These are phyloP conservation scores for Oreocharis arfaki DNA, from an alignment of 2,113 vertebrate genomes.

Conservation along the genomic window DNA sequence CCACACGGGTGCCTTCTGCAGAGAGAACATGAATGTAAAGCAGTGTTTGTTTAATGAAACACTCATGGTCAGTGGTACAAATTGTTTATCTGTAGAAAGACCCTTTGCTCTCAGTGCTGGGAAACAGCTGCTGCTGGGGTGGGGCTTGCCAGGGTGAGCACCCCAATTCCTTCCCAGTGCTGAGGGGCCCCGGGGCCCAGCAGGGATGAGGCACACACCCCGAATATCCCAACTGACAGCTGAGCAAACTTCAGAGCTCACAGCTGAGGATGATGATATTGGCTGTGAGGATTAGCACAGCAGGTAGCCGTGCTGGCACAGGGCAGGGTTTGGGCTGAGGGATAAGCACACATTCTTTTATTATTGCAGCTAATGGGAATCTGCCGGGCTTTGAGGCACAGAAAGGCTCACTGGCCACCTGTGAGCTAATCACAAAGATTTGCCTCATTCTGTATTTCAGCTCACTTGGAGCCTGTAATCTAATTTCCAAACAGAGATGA, in stretches of 20 bases:
- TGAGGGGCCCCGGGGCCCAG: rapidly evolving
- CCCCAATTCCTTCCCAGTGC: not conserved
- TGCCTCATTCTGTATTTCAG: conserved; percentile 14
- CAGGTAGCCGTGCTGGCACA: conserved; percentile 33
- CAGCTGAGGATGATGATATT: conserved; percentile 30
- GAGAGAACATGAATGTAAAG: not conserved
- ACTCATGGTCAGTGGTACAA: not conserved
- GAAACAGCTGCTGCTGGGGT: not conserved
- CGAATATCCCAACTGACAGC: not conserved
- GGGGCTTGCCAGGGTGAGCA: not conserved
- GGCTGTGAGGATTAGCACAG: conserved; percentile 58
- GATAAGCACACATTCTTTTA: conserved; percentile 71
- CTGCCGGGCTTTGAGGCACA: conserved; percentile 68
- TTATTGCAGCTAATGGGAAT: conserved; percentile 72
- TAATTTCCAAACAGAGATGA: conserved; percentile 42
- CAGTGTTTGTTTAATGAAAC: not conserved
- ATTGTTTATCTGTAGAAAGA: not conserved
- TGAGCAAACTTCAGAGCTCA: conserved; percentile 41
- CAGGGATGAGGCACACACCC: not conserved
- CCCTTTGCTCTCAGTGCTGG: not conserved
- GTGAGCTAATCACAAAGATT: conserved; percentile 33
- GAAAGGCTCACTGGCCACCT: conserved; percentile 47
- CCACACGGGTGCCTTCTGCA: not conserved
- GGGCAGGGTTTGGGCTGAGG: conserved; percentile 64
- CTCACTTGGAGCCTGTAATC: conserved; percentile 32